These are phyloP conservation scores for Brevimyrus niger DNA, from an alignment of 2,113 vertebrate genomes.

Conservation along the genomic window DNA sequence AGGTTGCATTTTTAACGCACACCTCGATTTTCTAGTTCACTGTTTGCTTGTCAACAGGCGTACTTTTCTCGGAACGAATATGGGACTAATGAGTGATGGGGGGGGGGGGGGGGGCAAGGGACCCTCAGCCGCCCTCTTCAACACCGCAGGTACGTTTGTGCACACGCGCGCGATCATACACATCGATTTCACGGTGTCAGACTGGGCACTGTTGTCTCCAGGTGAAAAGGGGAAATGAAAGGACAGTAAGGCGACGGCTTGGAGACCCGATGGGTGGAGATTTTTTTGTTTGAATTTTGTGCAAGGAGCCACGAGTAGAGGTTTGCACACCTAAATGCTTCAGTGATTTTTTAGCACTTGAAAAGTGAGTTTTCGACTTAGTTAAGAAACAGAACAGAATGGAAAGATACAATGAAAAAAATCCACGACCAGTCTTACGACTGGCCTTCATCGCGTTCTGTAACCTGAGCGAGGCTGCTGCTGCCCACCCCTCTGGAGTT, in stretches of 20 bases:
- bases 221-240: neutral
- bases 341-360: constrained; percentile 1
- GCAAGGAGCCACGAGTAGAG: neutral
- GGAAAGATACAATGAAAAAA: neutral
- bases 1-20: constrained; percentile 22
- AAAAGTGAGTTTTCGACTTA: neutral
- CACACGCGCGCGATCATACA: neutral
- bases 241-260: neutral
- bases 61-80: constrained; percentile 38
- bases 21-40: constrained; percentile 27
- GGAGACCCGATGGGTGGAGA: neutral
- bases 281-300: neutral
- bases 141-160: neutral
- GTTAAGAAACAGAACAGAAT: neutral
- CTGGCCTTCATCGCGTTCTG: neutral
- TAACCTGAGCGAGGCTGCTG: neutral
- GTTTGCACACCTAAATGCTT: constrained; percentile 18
- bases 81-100: constrained; percentile 42
- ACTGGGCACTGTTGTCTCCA: neutral
- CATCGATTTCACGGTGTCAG: neutral
- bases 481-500: neutral
- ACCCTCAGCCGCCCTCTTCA: neutral
- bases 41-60: constrained; percentile 41
- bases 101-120: constrained; percentile 28
- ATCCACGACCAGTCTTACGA: neutral